Base-by-base conservation (phyloP, 2,888 invertebrate species). In the Nowickia ferox region DNA sequence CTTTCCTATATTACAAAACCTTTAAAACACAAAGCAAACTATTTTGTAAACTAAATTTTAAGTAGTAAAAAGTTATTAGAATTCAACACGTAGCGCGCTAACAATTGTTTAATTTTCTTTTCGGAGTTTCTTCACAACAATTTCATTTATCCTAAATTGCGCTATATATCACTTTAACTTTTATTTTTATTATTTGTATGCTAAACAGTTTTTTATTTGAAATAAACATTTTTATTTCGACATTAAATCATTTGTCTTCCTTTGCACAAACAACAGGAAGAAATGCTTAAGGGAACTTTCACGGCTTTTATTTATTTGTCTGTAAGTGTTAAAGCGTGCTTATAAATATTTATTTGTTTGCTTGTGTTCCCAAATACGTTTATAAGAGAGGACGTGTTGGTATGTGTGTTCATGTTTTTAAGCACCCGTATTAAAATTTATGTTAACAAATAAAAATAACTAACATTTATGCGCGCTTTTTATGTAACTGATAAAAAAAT, bases 221-320 rank as follows among this genome's bases (percentile, higher is more conserved):
- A 48, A 38, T 46, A 59, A 59, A 17, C 30, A 38, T 46, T 38
- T 59, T 72, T 72, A 38, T 19, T 19, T 17, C 17, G 17, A 61
- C 48, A 72, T 10, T 38, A 57, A 38, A 48, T 57, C 55, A 57
- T 57, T 57, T 57, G 55, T 57, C 55, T 57, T 30, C 55, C 30
- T 1, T 57, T 30, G 15, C 15, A 57, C 22, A 57, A 30, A 30
- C 8, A 57, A 30, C 5, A 30, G 6, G 30, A 30, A 5, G 0
- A 11, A 22, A 57, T 30, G 19, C 10, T 22, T 19, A 22, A 19
- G 22, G 22, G 19, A 55, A 9, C 22, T 30, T 30, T 30, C 30
- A 30, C 30, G 30, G 30, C 53, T 22, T 55, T 10, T 3, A 15
- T 55, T 10, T 3, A 15, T 11, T 11, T 53, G 30, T 55, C 1